Conservation (phyloP, 2,113 vertebrate genomes). For the Rhea americana region DNA sequence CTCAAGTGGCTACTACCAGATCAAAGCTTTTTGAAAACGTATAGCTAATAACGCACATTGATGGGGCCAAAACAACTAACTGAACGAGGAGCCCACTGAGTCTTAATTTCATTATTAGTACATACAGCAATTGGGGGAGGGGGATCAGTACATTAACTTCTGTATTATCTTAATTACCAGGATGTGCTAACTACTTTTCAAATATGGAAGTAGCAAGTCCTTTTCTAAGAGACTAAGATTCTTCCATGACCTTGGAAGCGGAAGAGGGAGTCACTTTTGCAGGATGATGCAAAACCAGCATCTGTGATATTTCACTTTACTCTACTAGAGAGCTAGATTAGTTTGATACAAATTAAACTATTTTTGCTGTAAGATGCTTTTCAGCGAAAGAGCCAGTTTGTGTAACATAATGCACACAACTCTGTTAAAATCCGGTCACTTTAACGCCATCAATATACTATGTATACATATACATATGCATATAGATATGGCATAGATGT, state of each 20-base stretch:
- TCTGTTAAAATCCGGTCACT: neutral
- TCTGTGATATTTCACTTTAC: neutral
- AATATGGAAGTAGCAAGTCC: neutral
- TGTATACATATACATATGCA: neutral
- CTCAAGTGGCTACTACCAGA: neutral
- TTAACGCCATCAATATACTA: neutral
- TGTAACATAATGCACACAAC: neutral
- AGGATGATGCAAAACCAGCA: neutral
- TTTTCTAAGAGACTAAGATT: neutral
- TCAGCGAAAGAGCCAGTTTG: neutral
- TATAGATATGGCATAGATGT: too few relatives aligned
- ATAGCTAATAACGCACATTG: neutral
- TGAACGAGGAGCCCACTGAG: conserved; percentile 29
- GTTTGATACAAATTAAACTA: neutral
- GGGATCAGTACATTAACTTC: neutral
- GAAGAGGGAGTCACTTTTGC: neutral
- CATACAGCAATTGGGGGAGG: neutral
- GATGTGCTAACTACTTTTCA: neutral
- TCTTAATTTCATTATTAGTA: conserved; percentile 38
- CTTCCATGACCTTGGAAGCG: neutral
- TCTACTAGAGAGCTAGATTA: neutral
- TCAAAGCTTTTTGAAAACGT: neutral
- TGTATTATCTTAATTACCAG: conserved; percentile 11
- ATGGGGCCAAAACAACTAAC: conserved; percentile 17
- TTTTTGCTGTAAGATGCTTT: too few relatives aligned